These are phyloP conservation scores for Augiades crinisus DNA, from an alignment of 2,888 invertebrate species.

Conservation along the genomic window DNA sequence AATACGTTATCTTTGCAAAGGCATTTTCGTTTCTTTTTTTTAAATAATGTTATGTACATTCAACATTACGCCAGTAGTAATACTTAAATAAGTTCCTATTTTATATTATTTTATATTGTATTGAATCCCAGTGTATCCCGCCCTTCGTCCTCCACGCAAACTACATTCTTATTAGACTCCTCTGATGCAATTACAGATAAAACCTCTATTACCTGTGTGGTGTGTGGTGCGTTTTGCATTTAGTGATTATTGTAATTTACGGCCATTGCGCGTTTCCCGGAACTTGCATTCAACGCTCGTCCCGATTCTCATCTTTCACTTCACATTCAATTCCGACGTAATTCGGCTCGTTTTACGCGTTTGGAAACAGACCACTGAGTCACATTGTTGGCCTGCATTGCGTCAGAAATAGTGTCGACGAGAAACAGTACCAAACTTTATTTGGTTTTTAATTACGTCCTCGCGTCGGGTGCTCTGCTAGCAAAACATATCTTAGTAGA, in stretches of 20 bases:
- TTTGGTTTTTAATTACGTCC: not conserved
- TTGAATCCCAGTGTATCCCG: too few species aligned
- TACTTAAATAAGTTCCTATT: too few species aligned
- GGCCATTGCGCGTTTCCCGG: slow-evolving; percentile 46
- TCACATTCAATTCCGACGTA: slow-evolving; percentile 42
- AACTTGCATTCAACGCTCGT: slow-evolving; percentile 46
- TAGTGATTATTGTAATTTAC: slow-evolving; percentile 26
- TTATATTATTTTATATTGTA: too few species aligned
- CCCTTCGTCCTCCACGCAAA: too few species aligned
- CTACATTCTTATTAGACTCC: slow-evolving; percentile 4
- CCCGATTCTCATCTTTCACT: slow-evolving; percentile 59
- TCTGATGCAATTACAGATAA: slow-evolving; percentile 15
- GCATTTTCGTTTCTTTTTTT: not conserved
- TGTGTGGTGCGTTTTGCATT: slow-evolving; percentile 20
- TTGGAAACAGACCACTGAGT: slow-evolving; percentile 47
- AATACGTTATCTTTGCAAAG: not conserved
- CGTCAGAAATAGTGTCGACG: not conserved
- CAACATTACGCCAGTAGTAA: not conserved
- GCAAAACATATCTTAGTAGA: not conserved
- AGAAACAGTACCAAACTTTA: not conserved
- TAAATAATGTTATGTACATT: not conserved
- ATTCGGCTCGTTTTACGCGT: slow-evolving; percentile 54
- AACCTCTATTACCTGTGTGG: slow-evolving; percentile 7
- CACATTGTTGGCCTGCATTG: slow-evolving; percentile 41
- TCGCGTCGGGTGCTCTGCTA: not conserved